Evolutionary conservation across 2,888 invertebrate genomes (phyloP), one percentile per base, ranked within the genome.

Genomic region (Epinotia demarniana): DNA sequence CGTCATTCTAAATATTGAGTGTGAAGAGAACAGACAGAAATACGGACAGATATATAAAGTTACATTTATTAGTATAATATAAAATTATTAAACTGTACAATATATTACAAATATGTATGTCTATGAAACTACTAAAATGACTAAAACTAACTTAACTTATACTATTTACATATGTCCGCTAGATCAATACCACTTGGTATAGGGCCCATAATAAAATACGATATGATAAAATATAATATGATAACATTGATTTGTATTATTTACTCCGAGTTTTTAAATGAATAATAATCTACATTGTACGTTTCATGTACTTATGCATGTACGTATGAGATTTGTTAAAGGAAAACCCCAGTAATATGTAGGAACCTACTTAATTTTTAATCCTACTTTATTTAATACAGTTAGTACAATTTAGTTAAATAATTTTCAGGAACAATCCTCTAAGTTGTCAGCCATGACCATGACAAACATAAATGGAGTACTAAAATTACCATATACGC

Each of bases 401-500:
- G 1, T 5, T n/a, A 53, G n/a, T 8, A n/a, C n/a, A 13, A 4
- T 1, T 53, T 53, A 53, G 53, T 53, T 53, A n/a, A 53, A 16
- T n/a, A 6, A n/a, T n/a, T 53, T 53, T 8, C 53, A 53, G 6
- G 53, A 53, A 53, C 16, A 53, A n/a, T n/a, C 16, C 16, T 53
- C 49, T 53, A 13, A 4, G 16, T n/a, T n/a, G 2, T 53, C n/a
- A 53, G n/a, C 53, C 53, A n/a, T n/a, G n/a, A n/a, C 2, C 23
- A n/a, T n/a, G 53, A 8, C 6, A 49, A 49, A 55, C 57, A 4
- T 23, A 69, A 46, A 9, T 46, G 11, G 58, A 19, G 13, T 11
- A 60, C 9, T 19, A 46, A 23, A 46, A 27, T 69, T 57, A 63
- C 6, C n/a, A 46, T 73, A 57, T 49, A 49, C 43, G 18, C 19